A percentile compares a stretch with the other conserved stretches of the same genome.
Conservation (phyloP, 2,113 vertebrate species). For the Copsychus sechellarum region DNA sequence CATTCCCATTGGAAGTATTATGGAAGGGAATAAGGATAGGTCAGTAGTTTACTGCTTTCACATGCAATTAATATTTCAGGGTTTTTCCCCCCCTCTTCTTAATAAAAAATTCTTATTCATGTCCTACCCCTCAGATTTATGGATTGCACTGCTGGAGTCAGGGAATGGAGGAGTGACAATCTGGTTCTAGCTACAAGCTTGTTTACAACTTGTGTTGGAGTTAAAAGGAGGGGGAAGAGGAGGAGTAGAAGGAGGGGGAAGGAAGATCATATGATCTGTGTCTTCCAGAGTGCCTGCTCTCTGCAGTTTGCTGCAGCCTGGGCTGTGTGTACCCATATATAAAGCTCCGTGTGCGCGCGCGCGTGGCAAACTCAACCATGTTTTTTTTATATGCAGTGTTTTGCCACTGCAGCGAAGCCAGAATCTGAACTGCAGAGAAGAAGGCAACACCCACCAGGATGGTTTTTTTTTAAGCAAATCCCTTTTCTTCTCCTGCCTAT, state of each 20-base stretch:
- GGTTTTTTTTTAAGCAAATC: not conserved
- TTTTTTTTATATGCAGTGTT: slow-evolving; percentile 66
- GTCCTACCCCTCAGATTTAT: not conserved
- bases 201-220: slow-evolving; percentile 70
- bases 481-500: not conserved
- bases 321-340: slow-evolving; percentile 3
- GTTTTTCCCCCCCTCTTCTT: not conserved
- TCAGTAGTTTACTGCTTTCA: not conserved
- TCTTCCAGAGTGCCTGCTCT: slow-evolving; percentile 63
- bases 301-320: slow-evolving; percentile 70
- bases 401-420: slow-evolving; percentile 64
- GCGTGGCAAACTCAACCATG: not conserved
- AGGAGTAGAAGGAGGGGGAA: slow-evolving; percentile 44
- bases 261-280: slow-evolving; percentile 65
- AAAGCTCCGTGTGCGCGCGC: not conserved
- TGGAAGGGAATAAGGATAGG: not conserved
- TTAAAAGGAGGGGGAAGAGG: slow-evolving; percentile 49
- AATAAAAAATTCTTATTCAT: not conserved
- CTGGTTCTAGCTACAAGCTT: slow-evolving; percentile 63
- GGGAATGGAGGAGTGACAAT: slow-evolving; percentile 26
- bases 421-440: slow-evolving; percentile 61
- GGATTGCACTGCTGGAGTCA: not conserved
- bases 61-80: not conserved
- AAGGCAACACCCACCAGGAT: slow-evolving; percentile 47
- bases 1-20: not conserved